Conservation (phyloP, 1,140 invertebrate species). For the Druon quercuslanigerum region DNA sequence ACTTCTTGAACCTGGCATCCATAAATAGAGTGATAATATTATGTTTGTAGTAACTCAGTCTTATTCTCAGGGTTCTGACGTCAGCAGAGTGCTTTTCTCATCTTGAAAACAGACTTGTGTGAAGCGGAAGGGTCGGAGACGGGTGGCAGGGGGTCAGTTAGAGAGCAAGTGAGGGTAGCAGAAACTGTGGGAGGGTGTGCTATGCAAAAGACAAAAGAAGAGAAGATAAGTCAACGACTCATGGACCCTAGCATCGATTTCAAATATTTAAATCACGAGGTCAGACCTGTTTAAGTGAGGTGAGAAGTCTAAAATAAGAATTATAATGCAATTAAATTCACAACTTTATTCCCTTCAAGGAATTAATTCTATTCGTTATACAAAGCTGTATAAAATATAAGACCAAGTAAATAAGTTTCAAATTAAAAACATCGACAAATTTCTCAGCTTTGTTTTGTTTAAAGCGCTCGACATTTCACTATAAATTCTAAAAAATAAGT, state of each 20-base stretch:
- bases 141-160: slow-evolving; percentile 18
- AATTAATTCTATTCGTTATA: not conserved
- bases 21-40: slow-evolving; percentile 8
- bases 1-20: not conserved
- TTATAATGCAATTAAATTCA: not conserved
- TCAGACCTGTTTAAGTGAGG: slow-evolving; percentile 50
- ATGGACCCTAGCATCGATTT: slow-evolving; percentile 66
- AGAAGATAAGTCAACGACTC: slow-evolving; percentile 66
- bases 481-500: no score
- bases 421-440: no score
- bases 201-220: slow-evolving; percentile 43
- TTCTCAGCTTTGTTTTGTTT: no score
- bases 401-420: no score
- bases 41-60: not conserved
- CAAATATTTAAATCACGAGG: slow-evolving; percentile 70
- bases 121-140: slow-evolving; percentile 23
- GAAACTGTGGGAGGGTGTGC: not conserved
- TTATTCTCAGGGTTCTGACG: slow-evolving; percentile 28
- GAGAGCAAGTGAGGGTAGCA: slow-evolving; percentile 41
- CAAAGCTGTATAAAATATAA: no score
- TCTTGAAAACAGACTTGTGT: not conserved
- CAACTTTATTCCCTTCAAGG: not conserved
- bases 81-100: slow-evolving; percentile 39
- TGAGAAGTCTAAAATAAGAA: slow-evolving; percentile 42
- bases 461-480: no score